Evolutionary conservation across 2,797 vertebrate species (phyloP).

Genomic region (Cynodonichthys magdalenae): DNA sequence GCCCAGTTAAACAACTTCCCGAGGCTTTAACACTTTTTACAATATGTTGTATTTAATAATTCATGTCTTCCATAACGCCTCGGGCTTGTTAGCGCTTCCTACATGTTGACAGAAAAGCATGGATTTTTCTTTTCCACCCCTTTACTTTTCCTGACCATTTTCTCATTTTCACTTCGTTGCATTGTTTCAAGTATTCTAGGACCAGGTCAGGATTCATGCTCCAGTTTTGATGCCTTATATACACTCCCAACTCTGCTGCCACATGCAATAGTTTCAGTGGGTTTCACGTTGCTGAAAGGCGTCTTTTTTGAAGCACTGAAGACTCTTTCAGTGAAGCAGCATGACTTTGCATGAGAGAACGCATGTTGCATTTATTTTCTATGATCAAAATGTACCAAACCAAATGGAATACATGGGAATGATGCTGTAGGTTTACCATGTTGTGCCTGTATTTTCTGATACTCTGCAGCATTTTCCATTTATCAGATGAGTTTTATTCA

Average conservation of each 20-base stretch:
- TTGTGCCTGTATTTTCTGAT: conserved; percentile 38
- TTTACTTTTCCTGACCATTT: conserved; percentile 12
- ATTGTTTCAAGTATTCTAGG: neutral
- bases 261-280: neutral
- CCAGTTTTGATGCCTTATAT: conserved; percentile 45
- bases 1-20: neutral
- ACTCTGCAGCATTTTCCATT: conserved; percentile 24
- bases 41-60: conserved; percentile 57
- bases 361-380: conserved; percentile 47
- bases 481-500: conserved; percentile 55
- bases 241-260: conserved; percentile 6
- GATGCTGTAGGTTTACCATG: conserved; percentile 27
- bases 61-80: conserved; percentile 37
- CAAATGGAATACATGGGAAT: conserved; percentile 30
- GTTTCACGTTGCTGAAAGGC: conserved; percentile 27
- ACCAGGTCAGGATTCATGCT: neutral
- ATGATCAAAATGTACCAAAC: conserved; percentile 53
- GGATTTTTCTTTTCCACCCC: conserved; percentile 43
- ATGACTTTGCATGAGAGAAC: conserved; percentile 57
- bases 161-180: neutral
- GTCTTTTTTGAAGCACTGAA: conserved; percentile 16
- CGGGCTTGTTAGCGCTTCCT: conserved; percentile 11
- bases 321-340: conserved; percentile 23
- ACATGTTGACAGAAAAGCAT: conserved; percentile 37
- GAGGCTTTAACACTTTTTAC: conserved; percentile 26